These are phyloP conservation scores for Zaprionus obscuricornis DNA, from an alignment of 2,888 invertebrate genomes.

Conservation along the genomic window DNA sequence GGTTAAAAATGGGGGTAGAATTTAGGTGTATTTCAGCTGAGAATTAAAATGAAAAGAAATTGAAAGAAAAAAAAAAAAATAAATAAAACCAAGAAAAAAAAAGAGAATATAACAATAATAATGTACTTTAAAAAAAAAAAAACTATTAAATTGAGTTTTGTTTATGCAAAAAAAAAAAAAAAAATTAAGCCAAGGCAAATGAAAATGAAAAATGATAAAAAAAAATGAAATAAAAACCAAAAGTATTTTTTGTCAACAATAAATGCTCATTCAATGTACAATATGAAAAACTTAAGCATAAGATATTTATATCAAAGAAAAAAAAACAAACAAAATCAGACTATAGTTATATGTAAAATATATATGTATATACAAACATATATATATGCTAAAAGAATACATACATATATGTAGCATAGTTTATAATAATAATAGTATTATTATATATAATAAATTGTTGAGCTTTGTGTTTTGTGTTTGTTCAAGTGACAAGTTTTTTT, in stretches of 20 bases:
- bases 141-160: no score
- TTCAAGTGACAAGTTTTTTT: constrained; percentile 10
- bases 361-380: constrained; percentile 3
- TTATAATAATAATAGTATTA: constrained; percentile 17
- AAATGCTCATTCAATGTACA: constrained; percentile 69
- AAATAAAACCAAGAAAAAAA: no score
- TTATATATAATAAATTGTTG: no score
- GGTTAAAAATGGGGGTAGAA: constrained; percentile 32
- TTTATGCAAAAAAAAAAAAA: no score
- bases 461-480: constrained; percentile 29
- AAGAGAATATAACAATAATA: no score
- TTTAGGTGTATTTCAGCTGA: no score
- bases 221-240: no score
- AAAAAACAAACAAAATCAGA: not conserved
- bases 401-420: no score
- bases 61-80: no score
- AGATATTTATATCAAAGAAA: constrained; percentile 20
- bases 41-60: no score
- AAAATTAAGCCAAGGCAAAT: constrained; percentile 13
- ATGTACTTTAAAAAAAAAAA: no score
- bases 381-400: constrained; percentile 2
- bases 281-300: constrained; percentile 37
- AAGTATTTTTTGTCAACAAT: constrained; percentile 43
- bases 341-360: constrained; percentile 1
- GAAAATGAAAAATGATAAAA: constrained; percentile 11